Evolutionary conservation across 2,888 invertebrate genomes (phyloP).

Genomic region (Hipparchia semele): DNA sequence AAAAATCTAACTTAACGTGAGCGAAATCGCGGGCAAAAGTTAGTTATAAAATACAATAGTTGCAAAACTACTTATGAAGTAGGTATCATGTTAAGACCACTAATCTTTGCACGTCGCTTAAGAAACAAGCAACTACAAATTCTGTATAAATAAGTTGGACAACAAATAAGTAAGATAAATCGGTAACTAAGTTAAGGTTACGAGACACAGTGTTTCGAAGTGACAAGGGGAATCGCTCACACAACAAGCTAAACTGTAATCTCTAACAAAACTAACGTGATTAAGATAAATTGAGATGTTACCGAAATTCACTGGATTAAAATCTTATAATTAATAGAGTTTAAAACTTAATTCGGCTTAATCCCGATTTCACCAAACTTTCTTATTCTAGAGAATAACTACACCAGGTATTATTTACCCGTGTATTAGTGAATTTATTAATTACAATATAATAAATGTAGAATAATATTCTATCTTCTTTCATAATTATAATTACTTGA

Average conservation of each 20-base stretch:
- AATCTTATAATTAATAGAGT: slow-evolving; percentile 34
- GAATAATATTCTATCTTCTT: too few relatives aligned
- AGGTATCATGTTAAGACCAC: background rate
- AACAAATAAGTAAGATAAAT: slow-evolving; percentile 51
- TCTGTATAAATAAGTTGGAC: slow-evolving; percentile 37
- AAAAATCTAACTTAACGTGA: too few relatives aligned
- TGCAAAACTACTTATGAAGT: background rate
- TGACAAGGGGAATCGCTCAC: slow-evolving; percentile 48
- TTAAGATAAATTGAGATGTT: slow-evolving; percentile 47
- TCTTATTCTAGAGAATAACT: too few relatives aligned
- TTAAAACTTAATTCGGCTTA: background rate
- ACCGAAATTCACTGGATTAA: slow-evolving; percentile 37
- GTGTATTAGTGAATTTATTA: too few relatives aligned
- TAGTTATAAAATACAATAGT: background rate
- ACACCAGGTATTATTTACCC: too few relatives aligned
- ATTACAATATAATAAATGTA: too few relatives aligned
- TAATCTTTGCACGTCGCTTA: background rate
- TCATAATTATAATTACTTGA: too few relatives aligned
- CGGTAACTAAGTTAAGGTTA: slow-evolving; percentile 46
- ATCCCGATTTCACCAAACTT: too few relatives aligned
- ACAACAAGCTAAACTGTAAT: slow-evolving; percentile 47
- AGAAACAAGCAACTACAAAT: slow-evolving; percentile 34
- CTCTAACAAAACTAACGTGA: slow-evolving; percentile 47
- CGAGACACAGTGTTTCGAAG: slow-evolving; percentile 43
- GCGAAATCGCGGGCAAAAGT: too few relatives aligned